Conservation (phyloP, 1,140 invertebrate species). For the Leptopilina clavipes region DNA sequence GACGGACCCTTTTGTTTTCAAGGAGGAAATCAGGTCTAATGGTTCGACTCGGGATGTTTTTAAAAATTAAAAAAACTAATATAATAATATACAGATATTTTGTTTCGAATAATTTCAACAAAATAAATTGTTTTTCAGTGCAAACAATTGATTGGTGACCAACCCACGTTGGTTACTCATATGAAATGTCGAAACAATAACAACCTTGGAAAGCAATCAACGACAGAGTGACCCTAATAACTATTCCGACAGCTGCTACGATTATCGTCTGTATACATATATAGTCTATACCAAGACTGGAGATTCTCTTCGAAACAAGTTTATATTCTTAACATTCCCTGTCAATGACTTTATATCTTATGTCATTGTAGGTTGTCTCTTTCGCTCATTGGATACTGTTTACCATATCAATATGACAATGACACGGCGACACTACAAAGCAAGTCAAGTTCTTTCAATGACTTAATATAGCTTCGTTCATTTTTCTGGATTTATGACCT, state of each 20-base stretch:
- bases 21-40: too few relatives aligned
- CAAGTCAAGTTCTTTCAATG: not conserved
- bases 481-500: too few relatives aligned
- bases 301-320: conserved; percentile 1
- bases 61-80: too few relatives aligned
- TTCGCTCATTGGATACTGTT: not conserved
- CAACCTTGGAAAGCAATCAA: conserved; percentile 66
- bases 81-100: too few relatives aligned
- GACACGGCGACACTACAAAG: not conserved
- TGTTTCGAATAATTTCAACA: too few relatives aligned
- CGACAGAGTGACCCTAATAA: conserved; percentile 67
- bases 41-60: too few relatives aligned
- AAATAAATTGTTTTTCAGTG: too few relatives aligned
- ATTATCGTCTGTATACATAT: not conserved
- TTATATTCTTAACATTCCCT: not conserved
- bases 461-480: too few relatives aligned
- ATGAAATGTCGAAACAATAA: conserved; percentile 61
- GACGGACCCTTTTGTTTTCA: too few relatives aligned
- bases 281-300: not conserved
- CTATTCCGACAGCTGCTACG: conserved; percentile 48
- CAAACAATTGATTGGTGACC: conserved; percentile 48
- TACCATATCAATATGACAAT: conserved; percentile 2
- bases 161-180: conserved; percentile 40
- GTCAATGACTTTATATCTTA: conserved; percentile 16
- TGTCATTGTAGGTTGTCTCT: not conserved